A percentile compares a stretch with the other conserved stretches of the same genome.
These are phyloP conservation scores for Sebastes alutus DNA, from an alignment of 2,797 vertebrate genomes.

Conservation along the genomic window DNA sequence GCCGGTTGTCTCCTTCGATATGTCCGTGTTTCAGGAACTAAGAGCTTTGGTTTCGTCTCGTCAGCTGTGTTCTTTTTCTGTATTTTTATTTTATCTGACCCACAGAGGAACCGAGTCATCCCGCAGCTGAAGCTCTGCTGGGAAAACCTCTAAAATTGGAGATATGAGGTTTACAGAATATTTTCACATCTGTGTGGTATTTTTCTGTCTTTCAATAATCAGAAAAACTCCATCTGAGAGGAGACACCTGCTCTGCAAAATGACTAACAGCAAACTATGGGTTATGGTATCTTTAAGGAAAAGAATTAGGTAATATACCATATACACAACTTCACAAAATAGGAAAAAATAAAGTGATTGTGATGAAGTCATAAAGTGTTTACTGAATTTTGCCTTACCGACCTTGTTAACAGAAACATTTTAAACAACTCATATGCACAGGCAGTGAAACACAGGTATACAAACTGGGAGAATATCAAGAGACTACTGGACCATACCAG, in stretches of 20 bases:
- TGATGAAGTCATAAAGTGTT: background rate
- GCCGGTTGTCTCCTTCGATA: background rate
- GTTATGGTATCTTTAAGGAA: background rate
- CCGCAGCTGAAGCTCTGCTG: constrained; percentile 2
- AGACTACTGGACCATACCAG: background rate
- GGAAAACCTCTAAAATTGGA: constrained; percentile 37
- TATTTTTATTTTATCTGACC: constrained; percentile 11
- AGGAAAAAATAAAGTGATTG: background rate
- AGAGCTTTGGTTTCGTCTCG: constrained; percentile 27
- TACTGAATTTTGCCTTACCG: background rate
- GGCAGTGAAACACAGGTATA: background rate
- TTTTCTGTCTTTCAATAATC: background rate
- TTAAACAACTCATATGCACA: background rate
- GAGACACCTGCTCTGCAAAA: background rate
- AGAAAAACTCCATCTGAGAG: background rate
- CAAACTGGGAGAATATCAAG: background rate
- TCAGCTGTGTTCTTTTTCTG: constrained; percentile 52
- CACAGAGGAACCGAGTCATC: constrained; percentile 49
- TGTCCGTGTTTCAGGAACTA: constrained; percentile 50
- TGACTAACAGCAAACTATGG: fast-evolving
- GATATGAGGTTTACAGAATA: background rate
- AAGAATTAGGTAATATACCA: background rate
- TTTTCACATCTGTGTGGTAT: background rate
- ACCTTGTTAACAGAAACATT: background rate
- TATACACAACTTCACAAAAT: background rate